Evolutionary conservation across 2,113 vertebrate species (phyloP).

Genomic region (Bagarius yarrelli): DNA sequence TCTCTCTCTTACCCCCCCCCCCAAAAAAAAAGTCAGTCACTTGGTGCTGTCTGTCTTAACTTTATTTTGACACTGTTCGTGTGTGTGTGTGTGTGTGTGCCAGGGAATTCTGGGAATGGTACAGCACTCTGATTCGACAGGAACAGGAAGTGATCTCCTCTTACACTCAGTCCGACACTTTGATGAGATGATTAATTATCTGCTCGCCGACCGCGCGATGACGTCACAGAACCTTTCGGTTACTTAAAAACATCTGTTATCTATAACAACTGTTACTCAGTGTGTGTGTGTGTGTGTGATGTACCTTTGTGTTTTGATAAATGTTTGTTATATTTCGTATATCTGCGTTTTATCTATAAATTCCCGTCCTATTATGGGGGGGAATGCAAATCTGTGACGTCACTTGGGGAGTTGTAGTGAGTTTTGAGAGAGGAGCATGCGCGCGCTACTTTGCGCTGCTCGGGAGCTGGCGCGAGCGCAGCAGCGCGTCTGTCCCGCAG

Average conservation of each 20-base stretch:
- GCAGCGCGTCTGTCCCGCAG: neutral
- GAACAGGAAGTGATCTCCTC: constrained; percentile 14
- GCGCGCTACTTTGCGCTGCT: neutral
- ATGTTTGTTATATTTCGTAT: no score
- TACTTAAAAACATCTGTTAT: no score
- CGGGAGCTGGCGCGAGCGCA: neutral
- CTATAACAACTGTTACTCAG: no score
- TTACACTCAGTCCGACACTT: constrained; percentile 14
- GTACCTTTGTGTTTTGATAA: no score
- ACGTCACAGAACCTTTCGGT: no score
- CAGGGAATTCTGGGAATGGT: constrained; percentile 15
- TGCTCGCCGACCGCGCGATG: no score
- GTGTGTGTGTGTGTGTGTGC: constrained; percentile 4
- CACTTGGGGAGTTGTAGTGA: neutral
- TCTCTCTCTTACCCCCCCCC: neutral
- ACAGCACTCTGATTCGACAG: constrained; percentile 5
- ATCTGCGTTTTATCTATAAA: no score
- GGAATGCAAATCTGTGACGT: constrained; percentile 17
- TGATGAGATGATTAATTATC: neutral
- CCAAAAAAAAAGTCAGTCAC: constrained; percentile 7
- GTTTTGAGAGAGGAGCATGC: neutral
- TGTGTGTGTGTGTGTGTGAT: no score
- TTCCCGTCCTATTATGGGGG: neutral
- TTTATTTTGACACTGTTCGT: neutral
- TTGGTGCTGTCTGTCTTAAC: neutral